These are phyloP conservation scores for Acleris laterana DNA, from an alignment of 2,888 invertebrate genomes.

Conservation along the genomic window DNA sequence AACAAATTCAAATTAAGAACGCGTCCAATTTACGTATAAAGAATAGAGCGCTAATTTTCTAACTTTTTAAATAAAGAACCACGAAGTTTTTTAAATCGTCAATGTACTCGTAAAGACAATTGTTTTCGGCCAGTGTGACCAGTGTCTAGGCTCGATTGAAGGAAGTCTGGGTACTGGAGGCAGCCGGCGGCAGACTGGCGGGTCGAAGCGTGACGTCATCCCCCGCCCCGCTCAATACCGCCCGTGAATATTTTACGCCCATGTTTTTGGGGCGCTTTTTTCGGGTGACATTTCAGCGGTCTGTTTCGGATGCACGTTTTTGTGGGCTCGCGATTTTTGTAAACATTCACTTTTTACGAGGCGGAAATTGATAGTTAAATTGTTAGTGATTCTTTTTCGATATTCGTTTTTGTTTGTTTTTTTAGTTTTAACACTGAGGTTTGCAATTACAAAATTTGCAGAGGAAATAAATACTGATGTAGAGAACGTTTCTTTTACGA, in stretches of 20 bases:
- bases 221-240: conserved; percentile 54
- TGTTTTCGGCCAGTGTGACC: conserved; percentile 45
- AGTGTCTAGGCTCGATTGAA: conserved; percentile 56
- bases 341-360: not conserved
- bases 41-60: too few species aligned
- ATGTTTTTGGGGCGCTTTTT: conserved; percentile 61
- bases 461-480: too few species aligned
- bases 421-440: too few species aligned
- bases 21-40: not conserved
- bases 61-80: not conserved
- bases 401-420: too few species aligned
- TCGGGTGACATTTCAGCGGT: conserved; percentile 32
- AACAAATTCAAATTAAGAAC: conserved; percentile 38
- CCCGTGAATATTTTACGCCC: conserved; percentile 72
- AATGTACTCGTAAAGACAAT: conserved; percentile 36
- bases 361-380: not conserved
- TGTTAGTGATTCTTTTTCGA: not conserved
- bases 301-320: conserved; percentile 41
- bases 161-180: conserved; percentile 58
- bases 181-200: conserved; percentile 68
- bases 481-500: too few species aligned
- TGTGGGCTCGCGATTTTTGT: conserved; percentile 11
- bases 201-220: conserved; percentile 74
- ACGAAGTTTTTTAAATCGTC: conserved; percentile 16
- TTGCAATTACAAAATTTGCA: too few species aligned